Conservation (phyloP, 2,113 vertebrate genomes). For the Machaerirhynchus nigripectus region DNA sequence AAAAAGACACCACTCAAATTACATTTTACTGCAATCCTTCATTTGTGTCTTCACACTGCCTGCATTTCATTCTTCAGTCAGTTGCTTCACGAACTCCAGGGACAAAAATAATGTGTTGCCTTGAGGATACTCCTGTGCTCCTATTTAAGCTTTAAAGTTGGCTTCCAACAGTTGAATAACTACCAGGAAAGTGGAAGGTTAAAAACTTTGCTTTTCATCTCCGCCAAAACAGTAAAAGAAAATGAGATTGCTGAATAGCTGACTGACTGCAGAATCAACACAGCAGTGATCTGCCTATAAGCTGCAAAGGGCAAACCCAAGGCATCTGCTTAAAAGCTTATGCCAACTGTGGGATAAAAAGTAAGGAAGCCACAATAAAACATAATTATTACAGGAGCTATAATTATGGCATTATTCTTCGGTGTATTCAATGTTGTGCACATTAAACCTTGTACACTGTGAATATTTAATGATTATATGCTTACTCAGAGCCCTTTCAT, state of each 20-base stretch:
- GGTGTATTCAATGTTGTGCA: background rate
- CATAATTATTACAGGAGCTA: constrained; percentile 6
- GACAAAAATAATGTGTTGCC: background rate
- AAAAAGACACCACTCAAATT: background rate
- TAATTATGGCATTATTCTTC: constrained; percentile 7
- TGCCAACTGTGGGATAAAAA: background rate
- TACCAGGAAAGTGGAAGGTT: constrained; percentile 40
- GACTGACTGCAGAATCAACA: constrained; percentile 25
- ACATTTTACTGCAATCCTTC: background rate
- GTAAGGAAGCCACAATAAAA: background rate
- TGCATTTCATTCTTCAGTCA: background rate
- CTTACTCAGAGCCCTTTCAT: background rate
- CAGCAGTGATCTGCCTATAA: constrained; percentile 30
- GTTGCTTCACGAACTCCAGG: background rate
- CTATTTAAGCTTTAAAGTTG: constrained; percentile 28
- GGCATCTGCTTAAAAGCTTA: constrained; percentile 35
- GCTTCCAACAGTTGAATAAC: constrained; percentile 29
- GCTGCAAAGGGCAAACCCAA: constrained; percentile 48
- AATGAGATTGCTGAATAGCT: constrained; percentile 47
- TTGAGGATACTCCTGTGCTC: background rate
- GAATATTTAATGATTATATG: constrained; percentile 59
- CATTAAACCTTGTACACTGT: background rate
- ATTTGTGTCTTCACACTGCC: background rate
- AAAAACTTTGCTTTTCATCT: constrained; percentile 40
- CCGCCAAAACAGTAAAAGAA: constrained; percentile 53